A percentile compares a stretch with the other conserved stretches of the same genome.
Conservation (phyloP, 2,888 invertebrate species). For the Drosophila monieri region DNA sequence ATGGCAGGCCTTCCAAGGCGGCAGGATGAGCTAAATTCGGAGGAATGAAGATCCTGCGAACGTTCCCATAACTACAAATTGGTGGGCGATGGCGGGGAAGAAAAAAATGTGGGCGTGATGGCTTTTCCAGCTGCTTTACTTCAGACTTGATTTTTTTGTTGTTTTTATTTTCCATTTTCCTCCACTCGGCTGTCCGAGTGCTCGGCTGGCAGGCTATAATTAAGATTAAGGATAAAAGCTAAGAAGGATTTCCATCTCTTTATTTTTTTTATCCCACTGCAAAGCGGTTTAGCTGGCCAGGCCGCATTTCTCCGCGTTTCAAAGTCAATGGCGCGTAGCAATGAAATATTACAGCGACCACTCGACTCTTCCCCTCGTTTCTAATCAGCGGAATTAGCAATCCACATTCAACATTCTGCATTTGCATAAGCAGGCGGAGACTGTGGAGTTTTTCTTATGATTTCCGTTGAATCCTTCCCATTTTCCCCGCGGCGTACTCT, state of each 20-base stretch:
- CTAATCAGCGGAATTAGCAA: slow-evolving; percentile 75
- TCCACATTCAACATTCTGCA: slow-evolving; percentile 59
- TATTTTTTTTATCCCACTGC: slow-evolving; percentile 13
- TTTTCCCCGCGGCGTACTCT: slow-evolving; percentile 1
- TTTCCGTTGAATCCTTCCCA: slow-evolving; percentile 37
- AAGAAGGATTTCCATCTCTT: slow-evolving; percentile 79
- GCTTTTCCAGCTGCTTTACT: slow-evolving; percentile 32
- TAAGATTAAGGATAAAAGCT: slow-evolving; percentile 83
- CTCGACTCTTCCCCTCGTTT: slow-evolving; percentile 39
- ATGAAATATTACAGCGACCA: slow-evolving; percentile 67
- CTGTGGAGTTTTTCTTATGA: slow-evolving; percentile 26
- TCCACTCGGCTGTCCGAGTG: slow-evolving; percentile 46
- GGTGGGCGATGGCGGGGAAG: slow-evolving; percentile 46
- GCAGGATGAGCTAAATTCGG: background rate
- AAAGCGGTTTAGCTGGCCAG: slow-evolving; percentile 73
- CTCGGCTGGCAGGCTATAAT: slow-evolving; percentile 77
- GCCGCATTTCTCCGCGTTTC: slow-evolving; percentile 48
- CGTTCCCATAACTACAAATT: slow-evolving; percentile 74
- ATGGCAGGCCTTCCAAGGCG: slow-evolving; percentile 31
- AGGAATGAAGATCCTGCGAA: slow-evolving; percentile 8
- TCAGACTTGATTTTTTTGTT: slow-evolving; percentile 16
- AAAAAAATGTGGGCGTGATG: slow-evolving; percentile 38
- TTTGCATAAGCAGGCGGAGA: slow-evolving; percentile 59
- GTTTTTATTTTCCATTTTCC: slow-evolving; percentile 33
- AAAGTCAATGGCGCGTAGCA: slow-evolving; percentile 76